These are phyloP conservation scores for Folsomia candida DNA, from an alignment of 2,888 invertebrate genomes.

Conservation along the genomic window DNA sequence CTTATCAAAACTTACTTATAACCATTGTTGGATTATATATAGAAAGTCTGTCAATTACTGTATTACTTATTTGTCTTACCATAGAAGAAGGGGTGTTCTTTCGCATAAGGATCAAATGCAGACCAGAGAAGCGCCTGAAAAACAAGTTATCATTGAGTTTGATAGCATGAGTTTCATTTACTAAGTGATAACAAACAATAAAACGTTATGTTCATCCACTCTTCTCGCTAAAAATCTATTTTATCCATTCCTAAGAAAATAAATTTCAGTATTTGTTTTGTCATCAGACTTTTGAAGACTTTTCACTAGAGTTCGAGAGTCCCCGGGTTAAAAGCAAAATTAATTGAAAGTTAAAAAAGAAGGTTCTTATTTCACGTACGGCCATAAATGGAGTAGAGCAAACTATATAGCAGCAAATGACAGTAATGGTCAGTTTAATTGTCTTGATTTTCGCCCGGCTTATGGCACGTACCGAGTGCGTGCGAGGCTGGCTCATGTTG, in stretches of 20 bases:
- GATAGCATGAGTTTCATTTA: background rate
- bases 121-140: constrained; percentile 60
- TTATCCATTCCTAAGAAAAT: no score
- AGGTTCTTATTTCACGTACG: constrained; percentile 54
- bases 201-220: no score
- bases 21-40: no score
- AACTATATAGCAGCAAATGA: constrained; percentile 65
- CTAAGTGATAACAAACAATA: background rate
- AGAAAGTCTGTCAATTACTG: no score
- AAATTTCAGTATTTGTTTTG: no score
- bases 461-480: constrained; percentile 58
- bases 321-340: no score
- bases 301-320: no score
- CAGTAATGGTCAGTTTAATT: constrained; percentile 63
- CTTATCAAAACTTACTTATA: no score
- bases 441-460: constrained; percentile 65
- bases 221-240: no score
- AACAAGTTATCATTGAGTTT: no score
- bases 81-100: constrained; percentile 14
- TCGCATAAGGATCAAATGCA: constrained; percentile 58
- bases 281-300: no score
- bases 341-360: no score
- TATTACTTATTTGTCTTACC: constrained; percentile 12
- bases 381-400: constrained; percentile 69
- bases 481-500: constrained; percentile 50